phyloP scores from a whole-genome alignment of 1,140 invertebrate genomes.

The Chironomus striatipennis region DNA sequence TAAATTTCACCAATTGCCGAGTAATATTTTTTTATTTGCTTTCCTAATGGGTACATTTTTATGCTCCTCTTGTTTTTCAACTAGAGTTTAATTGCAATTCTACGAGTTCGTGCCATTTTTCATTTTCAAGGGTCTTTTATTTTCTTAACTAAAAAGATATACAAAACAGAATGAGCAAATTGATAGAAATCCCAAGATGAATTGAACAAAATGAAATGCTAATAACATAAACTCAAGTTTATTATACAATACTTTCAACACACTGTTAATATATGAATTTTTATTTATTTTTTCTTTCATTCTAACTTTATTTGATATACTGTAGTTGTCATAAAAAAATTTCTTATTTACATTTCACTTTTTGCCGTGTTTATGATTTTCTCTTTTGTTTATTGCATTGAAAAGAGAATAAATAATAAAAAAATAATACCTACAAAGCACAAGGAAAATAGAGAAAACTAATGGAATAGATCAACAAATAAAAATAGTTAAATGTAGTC shows the following conservation, averaged over 20 bases:
- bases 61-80: slow-evolving; percentile 12
- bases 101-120: slow-evolving; percentile 21
- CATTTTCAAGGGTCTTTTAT: slow-evolving; percentile 1
- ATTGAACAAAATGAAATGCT: too few species aligned
- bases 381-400: background rate
- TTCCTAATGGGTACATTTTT: slow-evolving; percentile 19
- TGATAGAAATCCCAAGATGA: background rate
- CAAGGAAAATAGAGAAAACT: background rate
- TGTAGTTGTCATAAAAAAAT: background rate
- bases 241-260: background rate
- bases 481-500: slow-evolving; percentile 15
- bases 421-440: too few species aligned
- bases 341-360: background rate
- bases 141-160: background rate
- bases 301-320: background rate
- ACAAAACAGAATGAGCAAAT: background rate
- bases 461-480: background rate
- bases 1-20: slow-evolving; percentile 21
- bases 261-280: background rate
- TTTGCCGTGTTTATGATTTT: background rate
- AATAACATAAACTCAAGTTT: background rate
- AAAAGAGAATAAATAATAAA: background rate
- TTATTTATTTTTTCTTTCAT: background rate
- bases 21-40: slow-evolving; percentile 21
- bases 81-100: slow-evolving; percentile 10